These are phyloP conservation scores for Sebastes diaconus DNA, from an alignment of 2,797 vertebrate genomes.

Conservation along the genomic window DNA sequence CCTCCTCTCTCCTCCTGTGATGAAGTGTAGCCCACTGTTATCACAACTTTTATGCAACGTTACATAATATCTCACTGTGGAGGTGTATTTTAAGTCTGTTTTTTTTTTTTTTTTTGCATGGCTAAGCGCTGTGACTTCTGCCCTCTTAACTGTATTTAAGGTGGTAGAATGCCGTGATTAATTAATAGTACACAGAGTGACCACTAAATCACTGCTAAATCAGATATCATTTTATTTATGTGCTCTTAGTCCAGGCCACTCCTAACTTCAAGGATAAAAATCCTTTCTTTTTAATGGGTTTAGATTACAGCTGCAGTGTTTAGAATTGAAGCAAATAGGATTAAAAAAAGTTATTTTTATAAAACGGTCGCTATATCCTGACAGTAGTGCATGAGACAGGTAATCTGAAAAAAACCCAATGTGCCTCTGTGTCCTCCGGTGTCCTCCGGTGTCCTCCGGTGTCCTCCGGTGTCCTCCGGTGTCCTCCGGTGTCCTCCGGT, in stretches of 20 bases:
- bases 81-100: slow-evolving; percentile 5
- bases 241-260: background rate
- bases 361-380: too few relatives aligned
- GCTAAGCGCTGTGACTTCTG: background rate
- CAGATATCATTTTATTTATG: background rate
- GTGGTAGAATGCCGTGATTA: background rate
- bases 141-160: background rate
- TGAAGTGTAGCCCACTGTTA: slow-evolving; percentile 26
- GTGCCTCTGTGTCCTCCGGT: too few relatives aligned
- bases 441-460: too few relatives aligned
- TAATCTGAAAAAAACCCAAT: too few relatives aligned
- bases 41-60: slow-evolving; percentile 15
- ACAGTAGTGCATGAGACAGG: too few relatives aligned
- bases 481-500: too few relatives aligned
- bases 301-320: background rate
- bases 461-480: too few relatives aligned
- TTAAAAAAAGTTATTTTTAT: too few relatives aligned
- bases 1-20: background rate
- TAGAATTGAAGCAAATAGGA: too few relatives aligned
- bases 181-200: background rate
- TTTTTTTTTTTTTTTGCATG: background rate
- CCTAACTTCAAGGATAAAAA: background rate
- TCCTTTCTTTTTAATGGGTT: background rate
- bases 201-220: background rate
- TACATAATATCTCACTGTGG: slow-evolving; percentile 21